Conservation (phyloP, 2,888 invertebrate genomes). For the Acronicta alni region DNA sequence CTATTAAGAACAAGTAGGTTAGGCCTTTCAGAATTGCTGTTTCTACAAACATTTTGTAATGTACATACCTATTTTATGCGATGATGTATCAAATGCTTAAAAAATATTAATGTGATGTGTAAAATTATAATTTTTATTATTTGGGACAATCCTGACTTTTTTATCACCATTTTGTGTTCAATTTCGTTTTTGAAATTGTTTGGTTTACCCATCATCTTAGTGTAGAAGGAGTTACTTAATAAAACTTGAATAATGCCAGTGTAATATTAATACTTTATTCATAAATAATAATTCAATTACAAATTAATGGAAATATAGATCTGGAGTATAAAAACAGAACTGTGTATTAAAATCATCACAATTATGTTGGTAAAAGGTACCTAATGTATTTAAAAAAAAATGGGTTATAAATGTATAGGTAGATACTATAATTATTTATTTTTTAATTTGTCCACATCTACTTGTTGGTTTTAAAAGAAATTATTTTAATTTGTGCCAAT, state of each 20-base stretch:
- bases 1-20: slow-evolving; percentile 15
- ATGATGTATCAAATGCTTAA: slow-evolving; percentile 3
- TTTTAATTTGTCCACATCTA: slow-evolving; percentile 1
- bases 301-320: slow-evolving; percentile 47
- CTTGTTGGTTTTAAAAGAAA: slow-evolving; percentile 8
- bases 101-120: background rate
- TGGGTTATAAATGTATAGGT: background rate
- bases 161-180: slow-evolving; percentile 34
- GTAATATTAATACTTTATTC: slow-evolving; percentile 30
- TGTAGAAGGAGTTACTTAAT: slow-evolving; percentile 5
- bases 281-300: slow-evolving; percentile 37
- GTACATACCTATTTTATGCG: slow-evolving; percentile 4
- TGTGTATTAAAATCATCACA: slow-evolving; percentile 8
- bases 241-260: slow-evolving; percentile 24
- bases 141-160: slow-evolving; percentile 2
- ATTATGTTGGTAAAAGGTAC: slow-evolving; percentile 17
- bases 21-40: slow-evolving; percentile 3
- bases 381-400: slow-evolving; percentile 9
- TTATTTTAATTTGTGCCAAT: slow-evolving; percentile 8
- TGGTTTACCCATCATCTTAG: background rate
- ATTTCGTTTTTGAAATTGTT: slow-evolving; percentile 6
- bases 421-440: background rate
- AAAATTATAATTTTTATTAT: slow-evolving; percentile 1
- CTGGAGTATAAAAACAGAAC: slow-evolving; percentile 36
- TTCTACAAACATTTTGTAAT: slow-evolving; percentile 1